Conservation (phyloP, 2,888 invertebrate genomes). For the Catocala fraxini region DNA sequence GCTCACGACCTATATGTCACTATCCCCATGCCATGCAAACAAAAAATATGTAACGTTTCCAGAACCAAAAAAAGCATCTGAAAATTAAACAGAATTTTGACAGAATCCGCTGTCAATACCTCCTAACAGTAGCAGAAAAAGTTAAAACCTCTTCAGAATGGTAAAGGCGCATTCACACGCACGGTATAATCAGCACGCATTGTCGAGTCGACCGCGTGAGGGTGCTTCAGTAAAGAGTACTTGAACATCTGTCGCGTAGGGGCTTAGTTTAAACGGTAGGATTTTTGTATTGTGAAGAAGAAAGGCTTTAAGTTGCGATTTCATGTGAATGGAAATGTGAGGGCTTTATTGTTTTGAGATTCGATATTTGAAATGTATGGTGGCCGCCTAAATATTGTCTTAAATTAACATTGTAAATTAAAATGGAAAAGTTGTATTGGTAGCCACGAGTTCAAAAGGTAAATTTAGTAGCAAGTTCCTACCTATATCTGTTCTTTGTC, state of each 20-base stretch:
- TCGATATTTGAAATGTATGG: neutral
- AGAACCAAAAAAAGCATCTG: slow-evolving; percentile 5
- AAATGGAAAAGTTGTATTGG: no score
- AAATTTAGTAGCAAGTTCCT: no score
- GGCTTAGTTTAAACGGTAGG: slow-evolving; percentile 54
- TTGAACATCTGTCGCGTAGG: slow-evolving; percentile 76
- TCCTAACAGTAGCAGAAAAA: slow-evolving; percentile 39
- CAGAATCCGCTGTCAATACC: slow-evolving; percentile 30
- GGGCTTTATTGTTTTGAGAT: slow-evolving; percentile 17
- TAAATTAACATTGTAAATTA: no score
- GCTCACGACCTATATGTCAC: no score
- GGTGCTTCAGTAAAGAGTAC: slow-evolving; percentile 66
- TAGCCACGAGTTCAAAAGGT: no score
- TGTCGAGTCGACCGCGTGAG: slow-evolving; percentile 64
- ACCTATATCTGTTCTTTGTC: no score
- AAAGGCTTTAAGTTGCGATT: slow-evolving; percentile 23
- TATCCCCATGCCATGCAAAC: no score
- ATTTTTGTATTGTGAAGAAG: slow-evolving; percentile 49
- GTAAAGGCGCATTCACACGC: slow-evolving; percentile 56
- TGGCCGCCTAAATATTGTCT: no score
- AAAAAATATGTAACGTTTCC: neutral
- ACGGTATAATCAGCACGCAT: slow-evolving; percentile 59
- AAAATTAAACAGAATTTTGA: slow-evolving; percentile 21
- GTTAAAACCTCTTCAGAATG: slow-evolving; percentile 51
- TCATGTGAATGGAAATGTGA: slow-evolving; percentile 19